Conservation (phyloP, 2,888 invertebrate species). For the Epiblema foenella region DNA sequence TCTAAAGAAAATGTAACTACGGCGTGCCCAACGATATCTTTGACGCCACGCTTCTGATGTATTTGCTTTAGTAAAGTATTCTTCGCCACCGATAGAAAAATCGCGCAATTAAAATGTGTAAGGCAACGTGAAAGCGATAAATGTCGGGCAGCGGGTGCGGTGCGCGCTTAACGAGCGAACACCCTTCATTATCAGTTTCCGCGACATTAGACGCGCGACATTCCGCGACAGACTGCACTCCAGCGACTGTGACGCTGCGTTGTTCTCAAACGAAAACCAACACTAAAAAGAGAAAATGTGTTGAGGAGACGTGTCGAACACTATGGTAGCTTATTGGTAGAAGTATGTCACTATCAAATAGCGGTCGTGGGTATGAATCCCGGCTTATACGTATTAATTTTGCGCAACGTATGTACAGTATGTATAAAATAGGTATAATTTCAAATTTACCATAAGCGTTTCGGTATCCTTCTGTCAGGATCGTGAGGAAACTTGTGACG, state of each 20-base stretch:
- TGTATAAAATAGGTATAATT: too few relatives aligned
- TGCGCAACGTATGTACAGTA: too few relatives aligned
- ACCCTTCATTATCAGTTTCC: slow-evolving; percentile 62
- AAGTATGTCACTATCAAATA: too few relatives aligned
- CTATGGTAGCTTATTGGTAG: too few relatives aligned
- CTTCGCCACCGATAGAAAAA: slow-evolving; percentile 19
- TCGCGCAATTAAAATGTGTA: slow-evolving; percentile 26
- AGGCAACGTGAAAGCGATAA: slow-evolving; percentile 37
- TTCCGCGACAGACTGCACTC: slow-evolving; percentile 35
- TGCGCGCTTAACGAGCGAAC: slow-evolving; percentile 39
- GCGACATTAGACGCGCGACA: slow-evolving; percentile 53
- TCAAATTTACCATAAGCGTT: too few relatives aligned
- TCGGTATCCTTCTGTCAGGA: too few relatives aligned
- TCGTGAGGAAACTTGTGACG: too few relatives aligned
- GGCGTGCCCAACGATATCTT: too few relatives aligned
- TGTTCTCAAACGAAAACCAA: slow-evolving; percentile 11
- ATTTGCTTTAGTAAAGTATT: not conserved
- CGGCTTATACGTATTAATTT: too few relatives aligned
- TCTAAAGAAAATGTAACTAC: too few relatives aligned
- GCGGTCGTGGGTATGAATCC: too few relatives aligned
- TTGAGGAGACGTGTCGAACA: not conserved
- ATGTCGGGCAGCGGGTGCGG: slow-evolving; percentile 33
- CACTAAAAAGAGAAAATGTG: not conserved
- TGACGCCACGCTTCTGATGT: too few relatives aligned
- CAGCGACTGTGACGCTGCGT: slow-evolving; percentile 28